Conservation (phyloP, 1,140 invertebrate species). For the Drosophila erecta region DNA sequence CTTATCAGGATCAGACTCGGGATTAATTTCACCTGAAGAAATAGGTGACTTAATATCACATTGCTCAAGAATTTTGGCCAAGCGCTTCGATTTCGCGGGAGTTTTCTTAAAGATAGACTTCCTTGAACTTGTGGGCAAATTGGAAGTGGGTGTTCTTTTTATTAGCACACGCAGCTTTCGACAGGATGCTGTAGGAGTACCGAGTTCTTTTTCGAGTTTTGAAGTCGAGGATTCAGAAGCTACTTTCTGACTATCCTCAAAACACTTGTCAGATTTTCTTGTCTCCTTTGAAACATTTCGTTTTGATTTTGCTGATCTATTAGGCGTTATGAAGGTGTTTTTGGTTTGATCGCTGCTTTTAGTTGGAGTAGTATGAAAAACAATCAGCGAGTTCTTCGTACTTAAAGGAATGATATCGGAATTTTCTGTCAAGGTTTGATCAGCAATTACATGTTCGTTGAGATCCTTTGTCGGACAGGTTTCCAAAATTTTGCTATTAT, state of each 20-base stretch:
- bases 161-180: constrained; percentile 50
- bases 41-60: background rate
- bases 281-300: background rate
- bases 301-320: background rate
- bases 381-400: background rate
- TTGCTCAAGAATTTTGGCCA: background rate
- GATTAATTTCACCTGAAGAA: too few species aligned
- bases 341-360: background rate
- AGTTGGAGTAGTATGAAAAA: background rate
- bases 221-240: too few species aligned
- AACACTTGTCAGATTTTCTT: background rate
- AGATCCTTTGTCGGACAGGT: too few species aligned
- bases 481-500: too few species aligned
- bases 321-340: background rate
- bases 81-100: background rate
- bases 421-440: background rate
- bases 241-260: background rate
- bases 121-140: background rate
- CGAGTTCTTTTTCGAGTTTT: background rate
- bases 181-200: constrained; percentile 13
- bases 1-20: background rate
- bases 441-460: background rate
- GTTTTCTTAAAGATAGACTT: background rate
- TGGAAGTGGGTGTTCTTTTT: constrained; percentile 25
- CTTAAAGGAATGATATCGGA: background rate